Evolutionary conservation across 1,140 invertebrate genomes (phyloP), one percentile per base, ranked within the genome.

Genomic region (Littorina saxatilis): DNA sequence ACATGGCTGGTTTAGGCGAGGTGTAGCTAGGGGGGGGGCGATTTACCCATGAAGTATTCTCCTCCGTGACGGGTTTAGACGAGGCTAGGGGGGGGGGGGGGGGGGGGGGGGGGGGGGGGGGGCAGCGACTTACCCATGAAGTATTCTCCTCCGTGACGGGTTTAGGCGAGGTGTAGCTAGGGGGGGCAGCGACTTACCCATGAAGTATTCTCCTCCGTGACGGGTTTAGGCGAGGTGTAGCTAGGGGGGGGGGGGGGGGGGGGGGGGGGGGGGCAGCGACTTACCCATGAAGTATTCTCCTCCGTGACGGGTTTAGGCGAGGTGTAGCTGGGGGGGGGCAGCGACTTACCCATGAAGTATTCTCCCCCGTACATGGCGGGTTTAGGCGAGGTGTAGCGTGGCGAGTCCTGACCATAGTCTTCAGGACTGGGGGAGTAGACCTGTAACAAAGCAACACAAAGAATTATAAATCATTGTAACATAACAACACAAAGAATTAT

Each of bases 341-440:
- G 27, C n/a, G 23, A 91, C 89, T 90, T 89, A 93, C 93, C 93
- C 85, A 93, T 92, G 83, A 92, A 94, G 91, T 95, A 95, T 37
- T 94, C 93, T n/a, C n/a, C n/a, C 32, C 92, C 92, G 91, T 95
- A 94, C 87, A 93, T 89, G 79, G 92, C 84, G 63, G 91, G 94
- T 91, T 97, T 97, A 32, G 96, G 96, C 76, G 96, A 97, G 55
- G 63, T 83, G 93, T 97, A 98, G 88, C 97, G 94, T 20, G 95
- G 96, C 17, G 96, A 96, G 89, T 97, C 96, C 91, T 95, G 94
- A n/a, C 95, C 95, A 92, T 97, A 98, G 90, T 98, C 97, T 91
- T 97, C 97, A n/a, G 88, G 87, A 61, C 87, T 88, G 2, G 88
- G 88, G 27, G 90, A 89, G 83, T 91, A 91, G 1, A 91, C 88